Conservation (phyloP, 92 coral and sea anemone species). For the Chrysogorgia sp. region DNA sequence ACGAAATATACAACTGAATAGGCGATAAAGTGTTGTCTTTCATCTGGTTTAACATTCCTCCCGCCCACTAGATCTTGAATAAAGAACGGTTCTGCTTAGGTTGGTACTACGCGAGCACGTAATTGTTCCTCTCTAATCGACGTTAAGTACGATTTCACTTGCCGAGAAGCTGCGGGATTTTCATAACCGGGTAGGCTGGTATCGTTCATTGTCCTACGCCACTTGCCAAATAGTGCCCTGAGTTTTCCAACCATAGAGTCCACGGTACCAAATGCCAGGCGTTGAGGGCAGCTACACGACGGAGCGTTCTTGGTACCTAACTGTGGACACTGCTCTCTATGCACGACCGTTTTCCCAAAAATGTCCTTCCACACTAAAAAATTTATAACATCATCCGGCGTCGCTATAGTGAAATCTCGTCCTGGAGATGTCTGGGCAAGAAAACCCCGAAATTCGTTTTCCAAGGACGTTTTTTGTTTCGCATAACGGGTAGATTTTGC, state of each 20-base stretch:
- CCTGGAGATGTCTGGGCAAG: neutral
- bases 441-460: slow-evolving; percentile 10
- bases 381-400: slow-evolving; percentile 53
- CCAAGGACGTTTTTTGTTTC: slow-evolving; percentile 18
- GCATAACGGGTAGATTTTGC: slow-evolving; percentile 35
- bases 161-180: slow-evolving; percentile 33
- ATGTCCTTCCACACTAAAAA: slow-evolving; percentile 40
- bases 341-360: slow-evolving; percentile 35
- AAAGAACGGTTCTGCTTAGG: slow-evolving; percentile 46
- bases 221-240: slow-evolving; percentile 28
- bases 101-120: slow-evolving; percentile 29
- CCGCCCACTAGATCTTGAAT: neutral
- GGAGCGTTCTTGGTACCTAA: neutral
- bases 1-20: slow-evolving; percentile 30
- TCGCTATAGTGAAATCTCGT: slow-evolving; percentile 29
- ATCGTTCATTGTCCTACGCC: slow-evolving; percentile 9
- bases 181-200: slow-evolving; percentile 11
- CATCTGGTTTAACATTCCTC: neutral
- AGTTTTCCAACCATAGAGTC: slow-evolving; percentile 46
- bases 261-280: slow-evolving; percentile 28
- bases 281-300: slow-evolving; percentile 15
- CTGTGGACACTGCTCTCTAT: neutral
- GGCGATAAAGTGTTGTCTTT: neutral
- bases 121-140: slow-evolving; percentile 41
- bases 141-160: slow-evolving; percentile 29